These are phyloP conservation scores for Hypena proboscidalis DNA, from an alignment of 2,888 invertebrate species.

Conservation along the genomic window DNA sequence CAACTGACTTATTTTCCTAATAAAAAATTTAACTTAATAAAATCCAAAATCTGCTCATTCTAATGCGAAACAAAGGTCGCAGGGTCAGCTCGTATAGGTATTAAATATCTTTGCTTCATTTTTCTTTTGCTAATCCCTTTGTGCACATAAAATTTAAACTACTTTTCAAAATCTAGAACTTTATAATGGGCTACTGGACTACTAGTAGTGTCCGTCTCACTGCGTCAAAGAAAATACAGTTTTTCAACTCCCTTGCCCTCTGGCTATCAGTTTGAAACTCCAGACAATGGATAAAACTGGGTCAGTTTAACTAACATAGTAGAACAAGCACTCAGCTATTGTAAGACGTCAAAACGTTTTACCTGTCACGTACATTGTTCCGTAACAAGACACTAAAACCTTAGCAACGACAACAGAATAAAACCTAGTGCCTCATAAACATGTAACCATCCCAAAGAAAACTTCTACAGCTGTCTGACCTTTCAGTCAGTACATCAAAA, in stretches of 20 bases:
- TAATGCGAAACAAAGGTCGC: too few relatives aligned
- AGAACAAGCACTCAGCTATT: conserved; percentile 10
- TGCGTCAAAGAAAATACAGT: neutral
- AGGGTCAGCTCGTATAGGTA: too few relatives aligned
- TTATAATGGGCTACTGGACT: too few relatives aligned
- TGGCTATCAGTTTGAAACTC: conserved; percentile 6
- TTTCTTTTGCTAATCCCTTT: too few relatives aligned
- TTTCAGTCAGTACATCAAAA: neutral
- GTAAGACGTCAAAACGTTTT: conserved; percentile 6
- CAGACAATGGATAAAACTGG: conserved; percentile 23
- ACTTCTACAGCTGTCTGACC: too few relatives aligned
- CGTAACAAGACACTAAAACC: conserved; percentile 4
- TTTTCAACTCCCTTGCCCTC: neutral
- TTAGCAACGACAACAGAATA: neutral
- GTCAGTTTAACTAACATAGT: conserved; percentile 16
- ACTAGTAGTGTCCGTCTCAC: too few relatives aligned
- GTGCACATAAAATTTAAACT: too few relatives aligned
- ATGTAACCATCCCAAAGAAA: neutral
- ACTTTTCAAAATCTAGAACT: too few relatives aligned
- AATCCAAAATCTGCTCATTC: too few relatives aligned
- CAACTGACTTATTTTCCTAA: too few relatives aligned
- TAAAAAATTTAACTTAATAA: too few relatives aligned
- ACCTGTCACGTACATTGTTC: conserved; percentile 2
- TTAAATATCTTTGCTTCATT: too few relatives aligned
- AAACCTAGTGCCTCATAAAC: neutral